Base-by-base conservation (phyloP, 2,888 invertebrate genomes). In the Sinelater perroti region DNA sequence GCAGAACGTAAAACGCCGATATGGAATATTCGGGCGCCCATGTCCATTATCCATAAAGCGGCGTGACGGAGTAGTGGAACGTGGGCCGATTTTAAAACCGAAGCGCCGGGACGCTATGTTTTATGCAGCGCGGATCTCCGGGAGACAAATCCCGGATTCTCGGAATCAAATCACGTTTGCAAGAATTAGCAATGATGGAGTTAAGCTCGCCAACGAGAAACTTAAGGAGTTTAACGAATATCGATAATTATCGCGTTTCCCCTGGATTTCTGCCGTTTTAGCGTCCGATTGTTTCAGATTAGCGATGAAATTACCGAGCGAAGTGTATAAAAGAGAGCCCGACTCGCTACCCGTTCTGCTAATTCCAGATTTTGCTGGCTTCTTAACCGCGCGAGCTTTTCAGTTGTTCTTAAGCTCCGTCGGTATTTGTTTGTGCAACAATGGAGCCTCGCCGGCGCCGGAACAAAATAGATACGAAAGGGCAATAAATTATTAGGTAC, bases 121-220 rank as follows among this genome's bases (percentile, higher is more conserved):
- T 67, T 67, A 67, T 67, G 67, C 67, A 67, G 59, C 45, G 46
- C 64, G 62, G 58, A 56, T 7, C 38, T 62, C 42, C 55, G 31
- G 40, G 42, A 53, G 62, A 66, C 67, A 67, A 67, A 66, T 66
- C 65, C 67, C 52, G 57, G 56, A 65, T 63, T 53, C 58, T 50
- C 56, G 42, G 54, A 56, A 61, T 53, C 60, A 60, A 63, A 64
- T 64, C 67, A 64, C 64, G 64, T 66, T 66, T 64, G 60, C 62
- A 44, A 57, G 64, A 64, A 66, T 67, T 66, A 66, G 56, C 61
- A 62, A 62, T 66, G 67, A 67, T 67, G 62, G 62, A 67, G 65
- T 66, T 64, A 63, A 63, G 64, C 60, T 56, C 49, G 58, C 47
- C 60, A 67, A 67, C 65, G 63, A 62, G 63, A 53, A 55, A 56